Evolutionary conservation across 2,888 invertebrate species (phyloP).

Genomic region (Spatulosminthurus flaviceps): DNA sequence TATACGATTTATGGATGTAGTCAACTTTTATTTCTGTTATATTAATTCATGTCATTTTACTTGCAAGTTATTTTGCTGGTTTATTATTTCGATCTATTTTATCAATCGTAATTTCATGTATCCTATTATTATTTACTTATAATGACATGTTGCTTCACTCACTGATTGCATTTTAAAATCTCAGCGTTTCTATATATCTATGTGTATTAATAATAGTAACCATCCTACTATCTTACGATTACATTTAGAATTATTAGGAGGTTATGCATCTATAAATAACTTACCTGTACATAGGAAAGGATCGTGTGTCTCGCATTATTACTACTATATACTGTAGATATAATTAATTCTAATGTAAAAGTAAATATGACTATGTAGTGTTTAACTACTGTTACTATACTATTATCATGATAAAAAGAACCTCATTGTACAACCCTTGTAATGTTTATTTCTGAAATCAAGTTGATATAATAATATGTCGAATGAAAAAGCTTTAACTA

Average conservation of each 20-base stretch:
- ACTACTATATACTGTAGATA: no score
- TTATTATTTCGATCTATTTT: no score
- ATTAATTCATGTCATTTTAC: no score
- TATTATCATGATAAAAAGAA: background rate
- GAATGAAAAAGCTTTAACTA: constrained; percentile 41
- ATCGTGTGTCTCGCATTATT: background rate
- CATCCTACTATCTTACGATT: background rate
- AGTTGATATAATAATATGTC: constrained; percentile 19
- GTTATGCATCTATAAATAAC: background rate
- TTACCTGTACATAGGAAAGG: background rate
- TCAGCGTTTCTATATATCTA: background rate
- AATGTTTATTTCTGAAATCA: constrained; percentile 31
- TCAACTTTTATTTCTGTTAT: no score
- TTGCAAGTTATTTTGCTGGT: no score
- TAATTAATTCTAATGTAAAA: no score
- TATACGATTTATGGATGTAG: no score
- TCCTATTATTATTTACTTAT: no score
- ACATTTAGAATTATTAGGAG: background rate
- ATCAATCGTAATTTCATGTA: no score
- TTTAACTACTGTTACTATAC: background rate
- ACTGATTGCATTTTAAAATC: constrained; percentile 11
- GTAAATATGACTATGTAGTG: background rate
- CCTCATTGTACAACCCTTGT: constrained; percentile 30
- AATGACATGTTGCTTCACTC: background rate
- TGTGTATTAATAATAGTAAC: background rate